Conservation (phyloP, 2,113 vertebrate species). For the Tupaia chinensis region DNA sequence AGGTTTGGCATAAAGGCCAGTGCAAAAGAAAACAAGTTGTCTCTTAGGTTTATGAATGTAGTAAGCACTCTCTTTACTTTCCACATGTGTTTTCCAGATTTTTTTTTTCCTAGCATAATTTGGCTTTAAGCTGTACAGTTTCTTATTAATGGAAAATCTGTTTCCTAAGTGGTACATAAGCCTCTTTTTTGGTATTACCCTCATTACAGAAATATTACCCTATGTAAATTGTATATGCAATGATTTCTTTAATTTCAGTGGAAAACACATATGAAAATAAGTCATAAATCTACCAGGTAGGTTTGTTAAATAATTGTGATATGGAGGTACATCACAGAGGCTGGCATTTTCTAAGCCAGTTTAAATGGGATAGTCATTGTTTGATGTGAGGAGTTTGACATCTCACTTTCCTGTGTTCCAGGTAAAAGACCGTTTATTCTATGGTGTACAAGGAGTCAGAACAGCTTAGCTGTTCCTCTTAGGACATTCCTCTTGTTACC, state of each 20-base stretch:
- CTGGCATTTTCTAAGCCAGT: background rate
- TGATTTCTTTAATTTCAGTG: conserved; percentile 1
- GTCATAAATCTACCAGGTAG: background rate
- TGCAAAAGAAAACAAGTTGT: background rate
- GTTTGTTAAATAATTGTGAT: conserved; percentile 16
- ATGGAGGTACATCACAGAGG: background rate
- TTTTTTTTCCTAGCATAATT: background rate
- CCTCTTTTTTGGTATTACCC: background rate
- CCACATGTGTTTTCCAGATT: conserved; percentile 29
- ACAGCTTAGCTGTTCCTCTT: background rate
- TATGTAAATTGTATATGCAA: background rate
- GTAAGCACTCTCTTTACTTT: background rate
- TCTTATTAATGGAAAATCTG: conserved; percentile 56
- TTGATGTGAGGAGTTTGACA: background rate
- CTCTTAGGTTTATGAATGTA: background rate
- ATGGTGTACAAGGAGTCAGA: background rate
- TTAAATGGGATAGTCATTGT: background rate
- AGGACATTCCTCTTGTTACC: background rate
- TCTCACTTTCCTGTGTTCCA: background rate
- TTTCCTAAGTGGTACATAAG: conserved; percentile 28
- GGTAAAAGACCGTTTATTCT: conserved; percentile 6
- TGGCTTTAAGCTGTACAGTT: conserved; percentile 40
- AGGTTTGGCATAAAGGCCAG: conserved; percentile 18
- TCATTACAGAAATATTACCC: background rate
- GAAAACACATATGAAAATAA: conserved; percentile 43